Percentiles rank a stretch among this genome's conserved stretches.
phyloP scores from a whole-genome alignment of 2,113 vertebrate genomes.

The Chiloscyllium plagiosum region DNA sequence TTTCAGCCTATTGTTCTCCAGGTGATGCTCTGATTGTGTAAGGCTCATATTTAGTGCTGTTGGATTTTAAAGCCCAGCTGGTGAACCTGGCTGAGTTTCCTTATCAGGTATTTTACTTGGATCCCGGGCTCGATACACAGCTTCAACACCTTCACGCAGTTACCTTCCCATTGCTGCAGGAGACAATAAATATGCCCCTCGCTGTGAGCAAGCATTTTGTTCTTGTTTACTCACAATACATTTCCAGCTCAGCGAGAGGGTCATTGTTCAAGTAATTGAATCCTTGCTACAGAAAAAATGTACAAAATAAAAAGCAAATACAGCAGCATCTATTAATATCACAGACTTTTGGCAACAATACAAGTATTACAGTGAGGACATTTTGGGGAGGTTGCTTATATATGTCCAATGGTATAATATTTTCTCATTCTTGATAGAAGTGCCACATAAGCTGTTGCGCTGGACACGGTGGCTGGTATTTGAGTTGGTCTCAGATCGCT shows the following conservation, averaged over 20 bases:
- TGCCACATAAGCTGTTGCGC: neutral
- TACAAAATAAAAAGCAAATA: neutral
- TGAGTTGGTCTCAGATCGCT: neutral
- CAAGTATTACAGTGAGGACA: neutral
- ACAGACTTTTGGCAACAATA: neutral
- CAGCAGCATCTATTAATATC: neutral
- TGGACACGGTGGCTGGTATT: neutral
- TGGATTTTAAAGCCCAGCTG: conserved; percentile 22
- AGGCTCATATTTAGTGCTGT: neutral
- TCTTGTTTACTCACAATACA: conserved; percentile 55
- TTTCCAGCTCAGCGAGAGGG: conserved; percentile 48
- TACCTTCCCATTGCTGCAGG: conserved; percentile 55
- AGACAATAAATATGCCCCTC: conserved; percentile 54
- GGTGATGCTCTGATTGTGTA: neutral
- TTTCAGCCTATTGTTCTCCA: neutral
- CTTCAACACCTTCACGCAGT: conserved; percentile 59
- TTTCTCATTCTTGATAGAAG: neutral
- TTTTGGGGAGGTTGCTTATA: neutral
- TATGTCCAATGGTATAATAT: neutral
- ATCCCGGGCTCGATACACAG: conserved; percentile 54
- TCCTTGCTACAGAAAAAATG: neutral
- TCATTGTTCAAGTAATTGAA: conserved; percentile 15
- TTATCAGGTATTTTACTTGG: conserved; percentile 51
- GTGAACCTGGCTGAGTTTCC: conserved; percentile 38
- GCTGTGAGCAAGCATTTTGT: conserved; percentile 54